phyloP scores from a whole-genome alignment of 2,888 invertebrate genomes.

The Sclerodermus sp. region DNA sequence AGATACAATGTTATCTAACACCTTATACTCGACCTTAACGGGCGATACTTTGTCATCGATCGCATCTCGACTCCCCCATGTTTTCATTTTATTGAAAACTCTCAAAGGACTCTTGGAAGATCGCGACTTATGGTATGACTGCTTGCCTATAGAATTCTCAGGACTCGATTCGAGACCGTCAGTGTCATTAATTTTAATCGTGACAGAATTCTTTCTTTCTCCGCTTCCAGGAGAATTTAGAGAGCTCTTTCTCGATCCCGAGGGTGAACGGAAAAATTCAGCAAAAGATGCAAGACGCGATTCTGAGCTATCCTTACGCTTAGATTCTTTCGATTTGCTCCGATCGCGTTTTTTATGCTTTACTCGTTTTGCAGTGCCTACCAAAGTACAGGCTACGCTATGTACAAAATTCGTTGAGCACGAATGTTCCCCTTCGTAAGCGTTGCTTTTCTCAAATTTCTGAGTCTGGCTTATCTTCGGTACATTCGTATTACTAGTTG shows the following conservation, averaged over 20 bases:
- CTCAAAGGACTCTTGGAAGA: slow-evolving; percentile 51
- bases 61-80: slow-evolving; percentile 52
- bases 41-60: slow-evolving; percentile 38
- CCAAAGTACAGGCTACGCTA: slow-evolving; percentile 44
- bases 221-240: slow-evolving; percentile 39
- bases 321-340: slow-evolving; percentile 53
- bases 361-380: slow-evolving; percentile 47
- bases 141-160: slow-evolving; percentile 44
- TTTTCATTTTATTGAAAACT: slow-evolving; percentile 47
- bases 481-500: neutral
- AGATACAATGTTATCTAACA: slow-evolving; percentile 39
- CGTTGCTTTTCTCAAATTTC: slow-evolving; percentile 1
- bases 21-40: slow-evolving; percentile 45
- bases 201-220: slow-evolving; percentile 46
- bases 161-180: slow-evolving; percentile 51
- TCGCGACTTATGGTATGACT: slow-evolving; percentile 44
- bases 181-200: slow-evolving; percentile 43
- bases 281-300: slow-evolving; percentile 48
- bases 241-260: slow-evolving; percentile 52
- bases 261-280: slow-evolving; percentile 54
- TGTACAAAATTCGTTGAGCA: slow-evolving; percentile 42
- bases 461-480: neutral
- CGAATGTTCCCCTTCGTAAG: slow-evolving; percentile 33
- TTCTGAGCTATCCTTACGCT: slow-evolving; percentile 53
- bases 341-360: slow-evolving; percentile 50